Percentiles rank a stretch among this genome's conserved stretches.
phyloP scores from a whole-genome alignment of 2,888 invertebrate genomes.

The Netelia fuscicornis region DNA sequence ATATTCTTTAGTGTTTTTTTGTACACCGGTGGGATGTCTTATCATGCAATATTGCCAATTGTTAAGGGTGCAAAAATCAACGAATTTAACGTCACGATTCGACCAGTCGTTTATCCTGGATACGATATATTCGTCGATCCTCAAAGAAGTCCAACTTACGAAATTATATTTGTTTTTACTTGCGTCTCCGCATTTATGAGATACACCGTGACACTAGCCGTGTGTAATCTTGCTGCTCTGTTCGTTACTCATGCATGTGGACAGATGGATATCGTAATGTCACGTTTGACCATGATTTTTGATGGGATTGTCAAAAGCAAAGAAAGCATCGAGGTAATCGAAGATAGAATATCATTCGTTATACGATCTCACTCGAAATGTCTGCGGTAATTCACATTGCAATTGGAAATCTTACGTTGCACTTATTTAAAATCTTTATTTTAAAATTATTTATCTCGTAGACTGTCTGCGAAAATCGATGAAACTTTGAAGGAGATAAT shows the following conservation, averaged over 20 bases:
- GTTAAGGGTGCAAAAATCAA: constrained; percentile 50
- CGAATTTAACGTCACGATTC: constrained; percentile 71
- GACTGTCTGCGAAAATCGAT: constrained; percentile 46
- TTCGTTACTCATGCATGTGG: constrained; percentile 74
- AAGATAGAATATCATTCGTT: constrained; percentile 65
- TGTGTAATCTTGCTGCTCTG: constrained; percentile 70
- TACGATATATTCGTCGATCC: constrained; percentile 72
- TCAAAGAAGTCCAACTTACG: constrained; percentile 70
- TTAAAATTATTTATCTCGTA: neutral
- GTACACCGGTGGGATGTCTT: constrained; percentile 64
- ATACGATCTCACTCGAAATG: constrained; percentile 73
- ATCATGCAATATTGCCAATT: constrained; percentile 62
- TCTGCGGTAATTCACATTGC: constrained; percentile 70
- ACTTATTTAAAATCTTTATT: neutral
- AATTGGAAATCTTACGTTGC: neutral
- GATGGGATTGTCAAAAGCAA: constrained; percentile 51
- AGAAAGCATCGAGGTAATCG: neutral
- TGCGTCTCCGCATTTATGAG: constrained; percentile 62
- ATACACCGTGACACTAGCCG: constrained; percentile 62
- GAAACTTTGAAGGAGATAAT: constrained; percentile 44
- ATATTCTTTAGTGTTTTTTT: constrained; percentile 69
- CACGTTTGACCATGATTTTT: constrained; percentile 68
- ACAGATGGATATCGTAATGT: constrained; percentile 71
- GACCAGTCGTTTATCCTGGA: constrained; percentile 75
- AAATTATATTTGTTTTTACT: constrained; percentile 71